A percentile compares a stretch with the other conserved stretches of the same genome.
phyloP scores from a whole-genome alignment of 2,888 invertebrate genomes.

The Cylloceria caligata region DNA sequence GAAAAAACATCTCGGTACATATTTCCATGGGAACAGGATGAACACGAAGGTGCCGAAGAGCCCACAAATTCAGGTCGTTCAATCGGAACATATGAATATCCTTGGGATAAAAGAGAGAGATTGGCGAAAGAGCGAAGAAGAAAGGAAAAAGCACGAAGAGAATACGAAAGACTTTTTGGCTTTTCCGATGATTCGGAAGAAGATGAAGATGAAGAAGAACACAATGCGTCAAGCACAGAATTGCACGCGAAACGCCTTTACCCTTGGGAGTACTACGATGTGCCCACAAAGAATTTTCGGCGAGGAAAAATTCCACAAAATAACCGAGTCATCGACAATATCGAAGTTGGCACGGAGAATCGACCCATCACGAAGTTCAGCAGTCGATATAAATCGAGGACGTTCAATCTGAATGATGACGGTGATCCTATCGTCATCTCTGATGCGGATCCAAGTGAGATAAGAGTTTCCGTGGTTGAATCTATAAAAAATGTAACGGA shows the following conservation, averaged over 20 bases:
- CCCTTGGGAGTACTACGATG: conserved; percentile 72
- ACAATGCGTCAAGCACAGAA: conserved; percentile 52
- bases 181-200: conserved; percentile 45
- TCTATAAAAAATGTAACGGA: conserved; percentile 22
- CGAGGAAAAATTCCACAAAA: conserved; percentile 30
- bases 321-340: conserved; percentile 66
- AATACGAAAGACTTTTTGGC: conserved; percentile 54
- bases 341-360: conserved; percentile 69
- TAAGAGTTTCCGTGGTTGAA: conserved; percentile 64
- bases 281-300: conserved; percentile 59
- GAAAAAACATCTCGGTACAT: conserved; percentile 72
- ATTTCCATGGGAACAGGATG: conserved; percentile 79
- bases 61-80: conserved; percentile 63
- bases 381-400: conserved; percentile 73
- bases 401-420: conserved; percentile 13
- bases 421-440: conserved; percentile 47
- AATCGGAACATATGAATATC: conserved; percentile 78
- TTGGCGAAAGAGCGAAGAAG: conserved; percentile 70
- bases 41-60: conserved; percentile 63
- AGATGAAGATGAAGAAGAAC: conserved; percentile 69
- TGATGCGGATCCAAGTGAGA: conserved; percentile 62
- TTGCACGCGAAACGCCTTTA: conserved; percentile 55
- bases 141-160: conserved; percentile 51
- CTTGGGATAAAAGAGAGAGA: conserved; percentile 81
- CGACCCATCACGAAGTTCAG: conserved; percentile 73